Conservation (phyloP, 1,140 invertebrate genomes). For the Drosophila aff. region DNA sequence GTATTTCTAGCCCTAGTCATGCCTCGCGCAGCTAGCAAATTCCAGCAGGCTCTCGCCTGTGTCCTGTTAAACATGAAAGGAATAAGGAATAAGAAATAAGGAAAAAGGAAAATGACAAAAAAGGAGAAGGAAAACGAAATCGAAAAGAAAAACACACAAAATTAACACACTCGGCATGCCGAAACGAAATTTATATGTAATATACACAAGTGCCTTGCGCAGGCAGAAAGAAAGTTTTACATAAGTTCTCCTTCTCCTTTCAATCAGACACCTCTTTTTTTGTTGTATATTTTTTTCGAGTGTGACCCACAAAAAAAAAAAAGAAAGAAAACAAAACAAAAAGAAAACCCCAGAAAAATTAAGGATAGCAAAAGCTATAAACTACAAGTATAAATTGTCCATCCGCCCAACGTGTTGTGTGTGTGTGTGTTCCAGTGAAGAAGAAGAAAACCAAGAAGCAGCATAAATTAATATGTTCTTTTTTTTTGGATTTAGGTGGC, state of each 20-base stretch:
- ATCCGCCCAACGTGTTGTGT: neutral
- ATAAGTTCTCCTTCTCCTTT: conserved; percentile 59
- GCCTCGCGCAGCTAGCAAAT: conserved; percentile 1
- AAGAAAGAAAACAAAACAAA: conserved; percentile 1
- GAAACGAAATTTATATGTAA: conserved; percentile 18
- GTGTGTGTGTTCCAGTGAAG: conserved; percentile 12
- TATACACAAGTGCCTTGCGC: conserved; percentile 29
- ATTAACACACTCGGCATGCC: conserved; percentile 27
- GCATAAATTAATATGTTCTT: conserved; percentile 31
- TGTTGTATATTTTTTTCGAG: conserved; percentile 49
- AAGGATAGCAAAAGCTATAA: neutral
- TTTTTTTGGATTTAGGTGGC: conserved; percentile 23
- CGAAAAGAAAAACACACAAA: conserved; percentile 9
- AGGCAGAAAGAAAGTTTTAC: conserved; percentile 62
- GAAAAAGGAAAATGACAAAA: neutral
- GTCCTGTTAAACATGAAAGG: neutral
- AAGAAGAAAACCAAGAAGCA: neutral
- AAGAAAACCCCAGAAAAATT: no score
- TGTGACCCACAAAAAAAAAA: conserved; percentile 40
- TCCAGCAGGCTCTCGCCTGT: neutral
- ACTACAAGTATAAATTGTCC: neutral
- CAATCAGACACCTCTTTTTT: conserved; percentile 40
- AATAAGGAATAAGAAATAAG: neutral
- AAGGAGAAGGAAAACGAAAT: neutral
- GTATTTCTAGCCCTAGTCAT: neutral